Percentiles rank a stretch among this genome's conserved stretches.
These are phyloP conservation scores for Entomyzon cyanotis DNA, from an alignment of 2,113 vertebrate genomes.

Conservation along the genomic window DNA sequence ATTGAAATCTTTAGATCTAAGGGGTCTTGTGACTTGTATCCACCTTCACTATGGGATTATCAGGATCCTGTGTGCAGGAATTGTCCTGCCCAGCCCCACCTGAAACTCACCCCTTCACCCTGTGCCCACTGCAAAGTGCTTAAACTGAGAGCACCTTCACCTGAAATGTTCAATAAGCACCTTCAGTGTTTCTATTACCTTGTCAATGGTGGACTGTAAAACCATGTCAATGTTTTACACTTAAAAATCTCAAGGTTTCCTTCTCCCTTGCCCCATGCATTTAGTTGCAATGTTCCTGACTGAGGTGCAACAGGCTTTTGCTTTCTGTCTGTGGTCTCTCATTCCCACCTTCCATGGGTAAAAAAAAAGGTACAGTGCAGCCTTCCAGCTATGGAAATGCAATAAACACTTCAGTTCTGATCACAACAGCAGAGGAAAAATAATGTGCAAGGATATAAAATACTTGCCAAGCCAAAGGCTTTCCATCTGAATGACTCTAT, in stretches of 20 bases:
- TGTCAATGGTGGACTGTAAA: not conserved
- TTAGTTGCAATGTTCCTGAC: not conserved
- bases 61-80: not conserved
- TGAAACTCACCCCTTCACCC: not conserved
- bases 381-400: not conserved
- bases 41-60: not conserved
- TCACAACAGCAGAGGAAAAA: not conserved
- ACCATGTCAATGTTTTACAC: not conserved
- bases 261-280: accelerated
- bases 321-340: not conserved
- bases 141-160: accelerated
- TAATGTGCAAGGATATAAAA: not conserved
- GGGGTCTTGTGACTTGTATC: not conserved
- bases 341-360: not conserved
- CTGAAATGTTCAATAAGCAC: not conserved
- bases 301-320: not conserved
- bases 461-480: conserved; percentile 25
- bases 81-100: not conserved
- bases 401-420: not conserved
- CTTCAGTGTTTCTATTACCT: not conserved
- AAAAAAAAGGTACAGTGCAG: not conserved
- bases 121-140: not conserved
- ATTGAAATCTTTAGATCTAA: not conserved
- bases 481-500: conserved; percentile 54
- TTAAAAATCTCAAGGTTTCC: not conserved